Evolutionary conservation across 2,113 vertebrate species (phyloP), one percentile per base, ranked within the genome.

Genomic region (Dendropsophus ebraccatus): DNA sequence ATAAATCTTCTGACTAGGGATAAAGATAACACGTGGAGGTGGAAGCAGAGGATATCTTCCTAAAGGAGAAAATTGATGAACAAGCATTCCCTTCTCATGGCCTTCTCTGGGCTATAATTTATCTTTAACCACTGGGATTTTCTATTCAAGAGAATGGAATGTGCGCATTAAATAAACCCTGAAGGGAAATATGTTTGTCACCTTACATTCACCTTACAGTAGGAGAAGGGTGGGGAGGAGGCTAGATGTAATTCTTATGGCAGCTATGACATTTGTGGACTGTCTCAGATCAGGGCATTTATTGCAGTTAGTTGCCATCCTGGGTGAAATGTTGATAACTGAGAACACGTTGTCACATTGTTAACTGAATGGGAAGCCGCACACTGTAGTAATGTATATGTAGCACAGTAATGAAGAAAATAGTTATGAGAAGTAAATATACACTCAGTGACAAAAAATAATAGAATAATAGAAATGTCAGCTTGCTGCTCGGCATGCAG

Each of bases 1-100:
- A 95, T 95, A 94, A 94, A 95, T 94, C 91, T 92, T 89, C 92
- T 93, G 94, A 92, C 92, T 91, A 50, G 1, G 88, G 89, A 93
- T 91, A 92, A 92, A 93, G 94, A 94, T 94, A 95, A 94, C 91
- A 92, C 91, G 91, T 91, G 90, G 82, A 92, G 91, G 90, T 89
- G 90, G 87, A 90, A 91, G 91, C 92, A 90, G 85, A 80, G 86
- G 90, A 92, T 94, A 91, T 94, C 91, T 92, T 88, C 87, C 82
- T 13, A 91, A 90, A 89, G 90, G 82, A 84, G 82, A 65, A 92
- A 95, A 94, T 90, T 92, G 92, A 94, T 93, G 91, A 92, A 87
- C 89, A 91, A 88, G 83, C 89, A 11, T 90, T 90, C 90, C 91
- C 90, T 87, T 86, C 88, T 91, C 89, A 74, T 90, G 87, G 87